phyloP scores from a whole-genome alignment of 2,888 invertebrate species.

The Globia sparganii region DNA sequence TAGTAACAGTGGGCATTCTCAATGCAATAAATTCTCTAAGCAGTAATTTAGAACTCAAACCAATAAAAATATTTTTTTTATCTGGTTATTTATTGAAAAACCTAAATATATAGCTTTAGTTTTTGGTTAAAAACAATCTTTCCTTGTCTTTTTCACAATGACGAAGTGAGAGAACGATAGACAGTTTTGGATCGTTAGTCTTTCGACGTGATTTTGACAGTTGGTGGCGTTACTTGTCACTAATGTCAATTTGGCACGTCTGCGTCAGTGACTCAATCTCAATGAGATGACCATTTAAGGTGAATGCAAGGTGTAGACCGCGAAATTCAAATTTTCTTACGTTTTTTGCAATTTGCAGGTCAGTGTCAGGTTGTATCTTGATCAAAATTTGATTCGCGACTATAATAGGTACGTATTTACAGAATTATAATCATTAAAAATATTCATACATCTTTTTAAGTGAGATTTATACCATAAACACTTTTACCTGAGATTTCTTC shows the following conservation, averaged over 20 bases:
- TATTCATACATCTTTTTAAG: too few species aligned
- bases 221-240: conserved; percentile 6
- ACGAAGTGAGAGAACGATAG: conserved; percentile 18
- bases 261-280: too few species aligned
- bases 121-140: not conserved
- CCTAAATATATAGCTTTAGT: conserved; percentile 3
- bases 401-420: too few species aligned
- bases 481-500: too few species aligned
- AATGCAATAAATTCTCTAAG: not conserved
- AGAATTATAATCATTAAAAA: too few species aligned
- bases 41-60: not conserved
- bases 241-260: conserved; percentile 1
- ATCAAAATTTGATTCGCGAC: too few species aligned
- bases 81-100: not conserved
- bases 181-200: conserved; percentile 31
- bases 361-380: too few species aligned
- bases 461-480: too few species aligned
- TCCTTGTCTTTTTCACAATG: conserved; percentile 13
- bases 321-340: too few species aligned
- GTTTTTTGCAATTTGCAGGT: too few species aligned
- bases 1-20: accelerated
- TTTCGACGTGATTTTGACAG: conserved; percentile 20
- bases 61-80: not conserved
- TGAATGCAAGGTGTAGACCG: too few species aligned
- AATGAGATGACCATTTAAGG: too few species aligned